Conservation (phyloP, 2,888 invertebrate species). For the Drosophila mettleri region DNA sequence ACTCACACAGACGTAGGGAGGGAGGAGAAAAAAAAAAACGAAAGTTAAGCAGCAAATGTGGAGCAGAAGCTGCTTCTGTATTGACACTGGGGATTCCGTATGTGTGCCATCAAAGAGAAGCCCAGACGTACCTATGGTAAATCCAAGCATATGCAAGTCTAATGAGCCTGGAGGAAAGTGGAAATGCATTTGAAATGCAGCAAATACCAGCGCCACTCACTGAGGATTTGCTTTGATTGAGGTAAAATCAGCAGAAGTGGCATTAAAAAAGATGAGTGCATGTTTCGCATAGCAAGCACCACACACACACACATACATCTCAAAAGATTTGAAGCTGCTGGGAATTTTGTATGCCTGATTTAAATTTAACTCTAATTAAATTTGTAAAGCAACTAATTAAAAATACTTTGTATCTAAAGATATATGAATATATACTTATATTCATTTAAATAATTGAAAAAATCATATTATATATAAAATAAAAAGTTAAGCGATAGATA, state of each 20-base stretch:
- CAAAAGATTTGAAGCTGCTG: not conserved
- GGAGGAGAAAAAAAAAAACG: conserved; percentile 17
- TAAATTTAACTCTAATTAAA: not conserved
- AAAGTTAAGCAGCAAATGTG: conserved; percentile 65
- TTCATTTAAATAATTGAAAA: no score
- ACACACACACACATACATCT: no score
- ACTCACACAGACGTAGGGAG: not conserved
- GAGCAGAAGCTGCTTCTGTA: conserved; percentile 50
- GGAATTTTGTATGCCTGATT: not conserved
- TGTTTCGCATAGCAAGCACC: conserved; percentile 2
- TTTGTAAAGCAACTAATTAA: not conserved
- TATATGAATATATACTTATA: not conserved
- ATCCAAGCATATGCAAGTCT: conserved; percentile 60
- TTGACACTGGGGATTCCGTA: conserved; percentile 54
- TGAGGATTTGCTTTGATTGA: conserved; percentile 47
- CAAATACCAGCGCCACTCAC: conserved; percentile 29
- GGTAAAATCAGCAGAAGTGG: conserved; percentile 33
- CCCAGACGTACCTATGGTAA: conserved; percentile 32
- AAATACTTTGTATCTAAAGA: not conserved
- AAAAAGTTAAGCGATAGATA: no score
- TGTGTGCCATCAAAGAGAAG: conserved; percentile 41
- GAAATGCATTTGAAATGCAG: conserved; percentile 40
- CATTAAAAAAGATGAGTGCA: conserved; percentile 26
- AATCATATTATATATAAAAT: no score
- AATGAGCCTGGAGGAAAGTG: conserved; percentile 49